Conservation (phyloP, 2,113 vertebrate genomes). For the Rhinichthys klamathensis region DNA sequence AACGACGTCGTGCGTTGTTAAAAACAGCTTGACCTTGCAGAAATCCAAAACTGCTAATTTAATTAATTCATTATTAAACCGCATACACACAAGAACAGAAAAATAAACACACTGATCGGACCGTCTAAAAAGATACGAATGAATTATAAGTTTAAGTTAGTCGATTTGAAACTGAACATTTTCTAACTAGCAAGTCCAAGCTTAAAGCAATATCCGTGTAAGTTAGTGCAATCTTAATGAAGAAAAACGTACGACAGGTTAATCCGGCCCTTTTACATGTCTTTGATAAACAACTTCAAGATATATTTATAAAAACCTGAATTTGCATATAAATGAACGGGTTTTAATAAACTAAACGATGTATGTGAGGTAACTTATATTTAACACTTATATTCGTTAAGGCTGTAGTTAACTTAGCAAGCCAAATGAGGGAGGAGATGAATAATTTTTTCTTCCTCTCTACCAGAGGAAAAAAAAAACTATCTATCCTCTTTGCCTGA, state of each 20-base stretch:
- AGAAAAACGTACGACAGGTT: background rate
- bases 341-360: background rate
- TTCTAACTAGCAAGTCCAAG: background rate
- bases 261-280: background rate
- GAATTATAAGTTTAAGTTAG: background rate
- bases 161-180: background rate
- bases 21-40: background rate
- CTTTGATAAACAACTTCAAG: background rate
- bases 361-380: background rate
- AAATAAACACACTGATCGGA: background rate
- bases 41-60: background rate
- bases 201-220: background rate
- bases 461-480: constrained; percentile 24
- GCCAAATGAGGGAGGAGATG: constrained; percentile 53
- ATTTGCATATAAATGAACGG: background rate
- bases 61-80: too few species aligned
- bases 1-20: background rate
- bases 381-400: background rate
- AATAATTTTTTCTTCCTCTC: constrained; percentile 49
- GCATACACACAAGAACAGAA: background rate
- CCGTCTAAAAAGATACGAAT: background rate
- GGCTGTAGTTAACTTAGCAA: constrained; percentile 7
- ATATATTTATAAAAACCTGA: background rate
- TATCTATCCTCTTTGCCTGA: constrained; percentile 42
- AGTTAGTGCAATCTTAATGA: background rate